Base-by-base conservation (phyloP, 2,888 invertebrate genomes). In the Ennomos quercinarius region DNA sequence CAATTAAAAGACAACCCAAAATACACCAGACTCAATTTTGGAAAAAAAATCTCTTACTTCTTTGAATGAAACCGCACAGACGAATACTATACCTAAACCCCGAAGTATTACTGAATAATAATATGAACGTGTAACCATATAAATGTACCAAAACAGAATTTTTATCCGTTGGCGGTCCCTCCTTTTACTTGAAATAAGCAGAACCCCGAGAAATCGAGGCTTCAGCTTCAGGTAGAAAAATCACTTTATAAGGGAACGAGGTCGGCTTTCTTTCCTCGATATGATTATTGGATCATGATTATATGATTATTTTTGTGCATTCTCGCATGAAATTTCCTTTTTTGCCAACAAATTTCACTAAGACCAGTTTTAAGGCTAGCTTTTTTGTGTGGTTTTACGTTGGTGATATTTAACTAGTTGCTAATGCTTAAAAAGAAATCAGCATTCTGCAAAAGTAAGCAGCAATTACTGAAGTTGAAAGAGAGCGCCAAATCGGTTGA, bases 261-360 rank as follows among this genome's bases (percentile, higher is more conserved):
- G 63, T 57, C 62, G 67, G 69, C 60, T 69, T 72, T 63, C 64
- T 68, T 69, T 68, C 70, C 72, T 68, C 66, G 55, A 71, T 78
- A 78, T 80, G 74, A 76, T 81, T 83, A 82, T 83, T 80, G 78
- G 74, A 76, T 79, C 75, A 78, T 78, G 78, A 78, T 78, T 81
- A 77, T 76, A 72, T 77, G 70, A 77, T 76, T 73, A 74, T 74
- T 58, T 62, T 64, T 63, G 64, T 70, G 64, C 63, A 64, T 68
- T 55, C 57, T 57, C 54, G 58, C 64, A 68, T 66, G 54, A 64
- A 70, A 64, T 54, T 63, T 35, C 58, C 52, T 59, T 60, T 66
- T 62, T n/a, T 50, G 46, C 46, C 11, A 39, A 35, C 36, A 35
- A 46, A 49, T 57, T 51, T 6, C 27, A 27, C 27, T 57, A 57